A percentile compares a stretch with the other conserved stretches of the same genome.
Conservation (phyloP, 2,113 vertebrate genomes). For the Rhinolophus ferrumequinum region DNA sequence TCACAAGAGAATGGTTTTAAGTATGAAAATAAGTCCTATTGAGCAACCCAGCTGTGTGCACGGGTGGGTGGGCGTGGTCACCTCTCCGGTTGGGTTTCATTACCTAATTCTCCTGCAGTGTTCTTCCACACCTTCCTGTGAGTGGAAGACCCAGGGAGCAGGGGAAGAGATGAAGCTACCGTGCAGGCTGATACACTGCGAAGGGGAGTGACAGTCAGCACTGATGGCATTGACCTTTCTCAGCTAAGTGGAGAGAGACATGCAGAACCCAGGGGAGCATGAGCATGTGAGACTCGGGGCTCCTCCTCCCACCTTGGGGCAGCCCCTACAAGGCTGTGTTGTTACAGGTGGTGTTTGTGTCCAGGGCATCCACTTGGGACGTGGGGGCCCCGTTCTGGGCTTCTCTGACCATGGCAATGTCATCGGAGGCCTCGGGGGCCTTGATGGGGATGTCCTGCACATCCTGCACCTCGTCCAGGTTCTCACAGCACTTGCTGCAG, state of each 20-base stretch:
- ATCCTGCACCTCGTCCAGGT: slow-evolving; percentile 63
- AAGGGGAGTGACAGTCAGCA: neutral
- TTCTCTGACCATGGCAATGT: slow-evolving; percentile 83
- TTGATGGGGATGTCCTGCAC: slow-evolving; percentile 76
- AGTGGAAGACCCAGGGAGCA: neutral
- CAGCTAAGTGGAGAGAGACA: neutral
- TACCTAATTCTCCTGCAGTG: neutral
- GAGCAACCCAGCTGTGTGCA: neutral
- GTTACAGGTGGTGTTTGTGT: slow-evolving; percentile 62
- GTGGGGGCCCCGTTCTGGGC: slow-evolving; percentile 57
- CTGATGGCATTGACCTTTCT: neutral
- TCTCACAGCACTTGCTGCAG: slow-evolving; percentile 75
- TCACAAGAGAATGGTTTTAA: neutral
- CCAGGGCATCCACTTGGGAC: neutral
- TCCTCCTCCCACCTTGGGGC: fast-evolving
- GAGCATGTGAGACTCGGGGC: fast-evolving
- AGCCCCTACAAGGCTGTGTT: slow-evolving; percentile 83
- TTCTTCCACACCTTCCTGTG: fast-evolving
- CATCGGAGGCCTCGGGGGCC: slow-evolving; percentile 88
- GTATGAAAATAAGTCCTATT: neutral
- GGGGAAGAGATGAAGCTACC: fast-evolving
- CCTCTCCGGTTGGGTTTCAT: neutral
- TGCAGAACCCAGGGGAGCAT: neutral
- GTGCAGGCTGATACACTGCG: neutral
- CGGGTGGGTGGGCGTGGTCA: neutral